These are phyloP conservation scores for Heliconius aoede DNA, from an alignment of 2,888 invertebrate species.

Conservation along the genomic window DNA sequence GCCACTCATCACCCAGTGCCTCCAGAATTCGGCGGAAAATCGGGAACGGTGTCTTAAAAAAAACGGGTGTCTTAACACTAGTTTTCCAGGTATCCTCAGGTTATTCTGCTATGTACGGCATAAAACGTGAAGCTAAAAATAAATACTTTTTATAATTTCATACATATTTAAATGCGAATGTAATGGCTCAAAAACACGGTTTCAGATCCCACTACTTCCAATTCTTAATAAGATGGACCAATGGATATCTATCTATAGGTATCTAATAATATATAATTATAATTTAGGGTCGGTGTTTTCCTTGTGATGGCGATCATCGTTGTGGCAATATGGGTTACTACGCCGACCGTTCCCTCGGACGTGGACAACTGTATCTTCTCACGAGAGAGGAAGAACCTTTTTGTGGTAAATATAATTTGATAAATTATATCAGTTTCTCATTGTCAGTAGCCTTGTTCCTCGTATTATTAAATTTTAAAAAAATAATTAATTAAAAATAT, in stretches of 20 bases:
- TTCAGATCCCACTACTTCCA: neutral
- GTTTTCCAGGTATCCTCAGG: too few relatives aligned
- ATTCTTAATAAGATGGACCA: neutral
- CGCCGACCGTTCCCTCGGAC: conserved; percentile 91
- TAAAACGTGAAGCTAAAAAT: too few relatives aligned
- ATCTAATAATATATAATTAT: conserved; percentile 19
- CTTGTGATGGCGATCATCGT: conserved; percentile 79
- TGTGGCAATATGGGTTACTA: conserved; percentile 98
- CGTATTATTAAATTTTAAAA: too few relatives aligned
- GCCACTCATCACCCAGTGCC: too few relatives aligned
- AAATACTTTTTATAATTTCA: too few relatives aligned
- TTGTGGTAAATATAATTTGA: conserved; percentile 85
- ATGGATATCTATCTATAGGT: neutral
- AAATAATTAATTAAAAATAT: too few relatives aligned
- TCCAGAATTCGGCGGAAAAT: too few relatives aligned
- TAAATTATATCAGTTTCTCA: neutral
- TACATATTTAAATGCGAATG: too few relatives aligned
- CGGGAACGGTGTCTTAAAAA: too few relatives aligned
- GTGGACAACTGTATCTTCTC: conserved; percentile 93
- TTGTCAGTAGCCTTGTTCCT: neutral
- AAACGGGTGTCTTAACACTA: too few relatives aligned
- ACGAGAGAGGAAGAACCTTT: conserved; percentile 96
- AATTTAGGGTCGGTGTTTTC: conserved; percentile 77
- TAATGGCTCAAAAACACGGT: neutral
- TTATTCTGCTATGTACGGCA: too few relatives aligned